Conservation (phyloP, 2,113 vertebrate genomes). For the Panthera uncia region DNA sequence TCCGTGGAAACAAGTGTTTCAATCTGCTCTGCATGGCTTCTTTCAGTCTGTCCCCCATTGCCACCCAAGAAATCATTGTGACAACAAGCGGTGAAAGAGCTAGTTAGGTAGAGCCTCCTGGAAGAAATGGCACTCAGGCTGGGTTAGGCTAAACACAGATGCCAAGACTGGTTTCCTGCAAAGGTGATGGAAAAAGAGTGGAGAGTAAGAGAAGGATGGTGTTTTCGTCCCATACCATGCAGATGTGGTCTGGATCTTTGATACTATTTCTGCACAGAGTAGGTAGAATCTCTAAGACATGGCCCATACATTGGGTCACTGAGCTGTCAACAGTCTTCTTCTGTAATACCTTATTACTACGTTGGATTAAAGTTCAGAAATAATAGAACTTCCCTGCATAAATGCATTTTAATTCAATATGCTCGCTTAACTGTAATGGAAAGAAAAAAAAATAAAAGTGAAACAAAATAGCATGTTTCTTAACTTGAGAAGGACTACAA, state of each 20-base stretch:
- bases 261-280: neutral
- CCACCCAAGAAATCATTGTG: neutral
- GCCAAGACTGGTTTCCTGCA: neutral
- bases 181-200: neutral
- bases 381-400: neutral
- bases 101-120: neutral
- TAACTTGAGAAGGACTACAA: neutral
- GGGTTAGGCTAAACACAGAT: neutral
- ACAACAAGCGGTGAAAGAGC: neutral
- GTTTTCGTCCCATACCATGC: neutral
- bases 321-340: neutral
- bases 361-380: slow-evolving; percentile 3
- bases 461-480: neutral
- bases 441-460: neutral
- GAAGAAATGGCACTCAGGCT: neutral
- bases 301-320: neutral
- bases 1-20: neutral
- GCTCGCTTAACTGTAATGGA: neutral
- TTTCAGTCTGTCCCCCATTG: neutral
- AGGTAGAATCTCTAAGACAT: neutral
- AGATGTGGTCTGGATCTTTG: neutral
- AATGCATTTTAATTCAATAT: neutral
- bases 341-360: neutral
- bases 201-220: neutral
- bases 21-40: neutral